Evolutionary conservation across 2,888 invertebrate species (phyloP).

Genomic region (Diarsia brunnea): DNA sequence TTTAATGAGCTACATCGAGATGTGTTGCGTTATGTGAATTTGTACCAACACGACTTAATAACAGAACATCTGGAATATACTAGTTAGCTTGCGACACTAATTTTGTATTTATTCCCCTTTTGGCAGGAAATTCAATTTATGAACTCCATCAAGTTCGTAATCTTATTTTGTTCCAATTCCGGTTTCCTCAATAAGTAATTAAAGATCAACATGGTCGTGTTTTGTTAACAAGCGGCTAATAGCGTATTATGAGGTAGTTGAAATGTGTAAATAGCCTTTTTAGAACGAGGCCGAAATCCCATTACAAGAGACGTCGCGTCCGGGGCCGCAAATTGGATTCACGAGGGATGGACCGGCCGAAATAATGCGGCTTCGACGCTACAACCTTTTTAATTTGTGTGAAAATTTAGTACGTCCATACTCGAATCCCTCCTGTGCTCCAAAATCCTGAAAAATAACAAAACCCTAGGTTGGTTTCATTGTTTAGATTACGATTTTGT

Average conservation of each 20-base stretch:
- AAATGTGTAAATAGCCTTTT: constrained; percentile 82
- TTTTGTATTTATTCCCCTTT: constrained; percentile 31
- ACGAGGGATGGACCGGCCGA: constrained; percentile 80
- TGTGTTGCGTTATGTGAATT: constrained; percentile 29
- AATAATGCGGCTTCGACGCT: constrained; percentile 81
- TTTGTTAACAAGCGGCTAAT: constrained; percentile 64
- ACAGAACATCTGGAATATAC: background rate
- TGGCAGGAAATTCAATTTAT: constrained; percentile 44
- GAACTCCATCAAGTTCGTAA: constrained; percentile 37
- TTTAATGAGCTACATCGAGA: constrained; percentile 71
- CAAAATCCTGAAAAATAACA: constrained; percentile 46
- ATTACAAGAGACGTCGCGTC: constrained; percentile 82
- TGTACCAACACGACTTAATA: background rate
- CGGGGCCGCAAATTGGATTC: constrained; percentile 84
- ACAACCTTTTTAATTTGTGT: constrained; percentile 79
- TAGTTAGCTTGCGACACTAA: background rate
- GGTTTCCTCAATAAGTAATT: constrained; percentile 50
- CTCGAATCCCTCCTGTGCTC: constrained; percentile 49
- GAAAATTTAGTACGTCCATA: constrained; percentile 71
- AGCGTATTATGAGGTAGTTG: constrained; percentile 72
- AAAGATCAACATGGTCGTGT: constrained; percentile 51
- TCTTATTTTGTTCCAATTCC: constrained; percentile 41
- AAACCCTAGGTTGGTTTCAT: constrained; percentile 34
- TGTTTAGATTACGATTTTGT: constrained; percentile 50
- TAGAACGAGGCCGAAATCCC: constrained; percentile 82